phyloP scores from a whole-genome alignment of 2,113 vertebrate genomes.

The Pseudolaguvia tuberculata region DNA sequence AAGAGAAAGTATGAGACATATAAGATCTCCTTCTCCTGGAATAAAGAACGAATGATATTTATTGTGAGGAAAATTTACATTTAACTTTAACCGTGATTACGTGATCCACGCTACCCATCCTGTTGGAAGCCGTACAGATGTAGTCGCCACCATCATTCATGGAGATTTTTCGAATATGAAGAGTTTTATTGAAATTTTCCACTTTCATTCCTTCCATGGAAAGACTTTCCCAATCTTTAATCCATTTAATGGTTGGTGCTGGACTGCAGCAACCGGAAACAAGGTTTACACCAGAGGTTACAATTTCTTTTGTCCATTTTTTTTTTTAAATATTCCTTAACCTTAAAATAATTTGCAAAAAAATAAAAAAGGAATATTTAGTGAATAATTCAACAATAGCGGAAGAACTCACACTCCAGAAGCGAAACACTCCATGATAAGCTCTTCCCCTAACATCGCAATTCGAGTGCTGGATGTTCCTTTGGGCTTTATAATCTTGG shows the following conservation, averaged over 20 bases:
- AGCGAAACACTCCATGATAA: conserved; percentile 90
- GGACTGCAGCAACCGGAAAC: too few species aligned
- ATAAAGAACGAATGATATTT: background rate
- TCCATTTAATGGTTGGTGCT: conserved; percentile 87
- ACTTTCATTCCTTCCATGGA: conserved; percentile 75
- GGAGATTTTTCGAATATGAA: conserved; percentile 79
- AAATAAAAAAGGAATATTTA: background rate
- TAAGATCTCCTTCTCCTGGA: background rate
- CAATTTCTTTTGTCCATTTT: too few species aligned
- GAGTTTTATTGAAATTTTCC: conserved; percentile 90
- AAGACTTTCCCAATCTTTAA: conserved; percentile 82
- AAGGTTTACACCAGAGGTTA: too few species aligned
- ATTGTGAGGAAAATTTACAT: conserved; percentile 68
- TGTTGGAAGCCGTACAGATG: conserved; percentile 86
- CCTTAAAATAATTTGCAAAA: background rate
- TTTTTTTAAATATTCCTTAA: background rate
- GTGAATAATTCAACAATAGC: background rate
- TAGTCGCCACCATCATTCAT: conserved; percentile 90
- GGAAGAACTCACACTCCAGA: conserved; percentile 85
- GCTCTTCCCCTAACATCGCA: conserved; percentile 83
- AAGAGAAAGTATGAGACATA: conserved; percentile 17
- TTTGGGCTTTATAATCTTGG: conserved; percentile 86
- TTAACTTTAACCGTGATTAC: conserved; percentile 88
- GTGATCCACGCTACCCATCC: conserved; percentile 84
- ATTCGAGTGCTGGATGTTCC: conserved; percentile 81